These are phyloP conservation scores for Aurelia aurita DNA, from an alignment of 30 jellyfish, hydroid and myxozoan species.

Conservation along the genomic window DNA sequence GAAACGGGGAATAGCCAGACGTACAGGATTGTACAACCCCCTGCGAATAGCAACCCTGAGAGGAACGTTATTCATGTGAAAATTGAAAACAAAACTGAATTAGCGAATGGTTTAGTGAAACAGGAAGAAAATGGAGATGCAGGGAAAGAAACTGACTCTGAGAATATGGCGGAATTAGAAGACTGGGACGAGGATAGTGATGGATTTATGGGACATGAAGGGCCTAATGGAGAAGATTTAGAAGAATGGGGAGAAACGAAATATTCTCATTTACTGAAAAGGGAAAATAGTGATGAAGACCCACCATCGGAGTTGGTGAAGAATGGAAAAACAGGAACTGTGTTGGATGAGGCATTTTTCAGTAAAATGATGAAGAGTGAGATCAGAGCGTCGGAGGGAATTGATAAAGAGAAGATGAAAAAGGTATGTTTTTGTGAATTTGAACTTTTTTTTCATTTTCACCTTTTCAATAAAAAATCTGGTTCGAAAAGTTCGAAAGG, in stretches of 20 bases:
- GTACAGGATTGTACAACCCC: conserved; percentile 51
- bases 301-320: conserved; percentile 66
- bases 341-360: conserved; percentile 57
- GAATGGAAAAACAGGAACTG: conserved; percentile 66
- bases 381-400: conserved; percentile 28
- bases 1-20: conserved; percentile 9
- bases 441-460: too few species aligned
- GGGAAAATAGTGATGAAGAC: conserved; percentile 38
- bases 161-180: neutral
- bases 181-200: conserved; percentile 14
- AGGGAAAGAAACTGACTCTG: neutral
- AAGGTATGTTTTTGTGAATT: conserved; percentile 10
- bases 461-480: too few species aligned
- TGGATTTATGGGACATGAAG: conserved; percentile 6
- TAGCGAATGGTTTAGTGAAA: neutral
- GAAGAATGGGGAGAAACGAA: conserved; percentile 2
- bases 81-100: conserved; percentile 22
- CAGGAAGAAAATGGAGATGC: conserved; percentile 1
- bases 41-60: conserved; percentile 42
- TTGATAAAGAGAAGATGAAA: conserved; percentile 58
- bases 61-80: conserved; percentile 53
- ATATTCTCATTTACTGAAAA: neutral
- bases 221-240: neutral
- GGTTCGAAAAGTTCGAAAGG: too few species aligned
- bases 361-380: conserved; percentile 48